These are phyloP conservation scores for Sterrhoptilus dennistouni DNA, from an alignment of 2,113 vertebrate species.

Conservation along the genomic window DNA sequence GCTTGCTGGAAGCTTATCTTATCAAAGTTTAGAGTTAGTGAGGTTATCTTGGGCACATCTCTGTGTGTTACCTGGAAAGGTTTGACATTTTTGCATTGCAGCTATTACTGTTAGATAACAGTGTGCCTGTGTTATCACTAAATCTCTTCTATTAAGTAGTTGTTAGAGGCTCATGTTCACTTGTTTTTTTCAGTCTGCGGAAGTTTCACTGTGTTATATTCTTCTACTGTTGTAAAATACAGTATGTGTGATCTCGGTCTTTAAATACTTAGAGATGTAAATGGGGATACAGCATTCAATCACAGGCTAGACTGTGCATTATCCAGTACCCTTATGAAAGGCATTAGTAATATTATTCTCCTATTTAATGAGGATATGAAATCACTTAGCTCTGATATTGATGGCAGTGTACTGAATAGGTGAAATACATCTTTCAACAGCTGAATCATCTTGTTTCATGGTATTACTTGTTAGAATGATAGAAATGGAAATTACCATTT, in stretches of 20 bases:
- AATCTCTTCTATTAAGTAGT: not conserved
- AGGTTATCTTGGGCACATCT: constrained; percentile 4
- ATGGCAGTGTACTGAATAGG: not conserved
- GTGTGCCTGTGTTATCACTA: not conserved
- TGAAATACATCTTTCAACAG: not conserved
- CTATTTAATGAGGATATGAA: not conserved
- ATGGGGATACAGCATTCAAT: not conserved
- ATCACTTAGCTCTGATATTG: not conserved
- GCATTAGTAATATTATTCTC: not conserved
- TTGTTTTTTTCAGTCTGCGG: not conserved
- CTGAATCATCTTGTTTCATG: not conserved
- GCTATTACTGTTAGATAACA: not conserved
- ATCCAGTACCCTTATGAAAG: not conserved
- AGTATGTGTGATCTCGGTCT: not conserved
- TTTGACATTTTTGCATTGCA: not conserved
- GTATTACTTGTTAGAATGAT: not conserved
- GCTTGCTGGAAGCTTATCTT: constrained; percentile 1
- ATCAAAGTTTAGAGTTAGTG: not conserved
- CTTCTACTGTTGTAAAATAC: not conserved
- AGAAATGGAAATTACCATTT: not conserved
- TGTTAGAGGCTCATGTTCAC: not conserved
- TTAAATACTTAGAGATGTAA: not conserved
- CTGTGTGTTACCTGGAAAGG: not conserved
- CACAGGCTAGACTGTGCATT: not conserved
- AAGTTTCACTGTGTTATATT: not conserved